These are phyloP conservation scores for Crossaster papposus DNA, from an alignment of 53 echinoderm and acorn worm genomes.

Conservation along the genomic window DNA sequence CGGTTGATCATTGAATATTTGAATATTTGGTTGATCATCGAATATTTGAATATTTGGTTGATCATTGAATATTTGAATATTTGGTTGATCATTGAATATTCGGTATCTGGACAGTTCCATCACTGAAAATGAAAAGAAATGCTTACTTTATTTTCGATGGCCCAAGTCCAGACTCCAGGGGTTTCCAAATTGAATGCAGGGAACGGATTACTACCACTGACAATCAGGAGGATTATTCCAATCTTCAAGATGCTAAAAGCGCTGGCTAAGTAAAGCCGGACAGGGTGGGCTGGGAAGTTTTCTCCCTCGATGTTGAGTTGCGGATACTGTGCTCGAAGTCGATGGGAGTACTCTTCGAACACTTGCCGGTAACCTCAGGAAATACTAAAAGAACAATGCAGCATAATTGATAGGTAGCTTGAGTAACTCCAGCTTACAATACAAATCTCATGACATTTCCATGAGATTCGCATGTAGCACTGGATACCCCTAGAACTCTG, in stretches of 20 bases:
- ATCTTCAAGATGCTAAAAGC: conserved; percentile 78
- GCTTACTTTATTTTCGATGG: conserved; percentile 96
- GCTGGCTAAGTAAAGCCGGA: conserved; percentile 83
- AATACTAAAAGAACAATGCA: conserved; percentile 72
- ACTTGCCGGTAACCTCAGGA: conserved; percentile 99
- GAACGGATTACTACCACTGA: conserved; percentile 88
- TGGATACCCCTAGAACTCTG: too few species aligned
- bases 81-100: too few species aligned
- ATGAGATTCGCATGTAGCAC: too few species aligned
- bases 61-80: too few species aligned
- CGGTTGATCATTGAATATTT: too few species aligned
- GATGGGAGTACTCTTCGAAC: conserved; percentile 93
- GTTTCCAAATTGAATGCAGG: conserved; percentile 78
- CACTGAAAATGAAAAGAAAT: neutral
- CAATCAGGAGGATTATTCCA: conserved; percentile 75
- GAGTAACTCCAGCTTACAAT: too few species aligned
- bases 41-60: too few species aligned
- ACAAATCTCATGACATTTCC: too few species aligned
- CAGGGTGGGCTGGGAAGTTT: conserved; percentile 87
- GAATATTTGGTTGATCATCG: too few species aligned
- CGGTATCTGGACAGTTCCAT: too few species aligned
- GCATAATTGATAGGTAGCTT: too few species aligned
- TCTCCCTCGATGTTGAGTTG: conserved; percentile 85
- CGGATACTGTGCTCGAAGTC: conserved; percentile 88
- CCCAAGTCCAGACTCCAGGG: conserved; percentile 83